Percentiles rank a stretch among this genome's conserved stretches.
Conservation (phyloP, 1,140 invertebrate genomes). For the Limonius californicus region DNA sequence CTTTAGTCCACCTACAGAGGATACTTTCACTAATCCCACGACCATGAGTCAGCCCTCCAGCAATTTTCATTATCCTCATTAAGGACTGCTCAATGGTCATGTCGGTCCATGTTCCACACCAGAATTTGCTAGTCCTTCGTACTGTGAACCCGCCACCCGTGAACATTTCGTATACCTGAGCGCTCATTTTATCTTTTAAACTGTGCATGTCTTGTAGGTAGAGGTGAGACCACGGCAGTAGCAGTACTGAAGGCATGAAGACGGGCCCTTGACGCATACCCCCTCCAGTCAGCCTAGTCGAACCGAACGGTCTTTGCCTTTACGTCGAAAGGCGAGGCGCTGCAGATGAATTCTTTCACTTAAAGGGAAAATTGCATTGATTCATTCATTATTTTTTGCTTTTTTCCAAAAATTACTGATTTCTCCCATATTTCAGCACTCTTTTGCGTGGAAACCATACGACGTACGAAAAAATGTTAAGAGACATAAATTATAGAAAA, state of each 20-base stretch:
- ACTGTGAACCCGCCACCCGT: conserved; percentile 42
- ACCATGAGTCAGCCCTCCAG: neutral
- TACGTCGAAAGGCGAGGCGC: too few relatives aligned
- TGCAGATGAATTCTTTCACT: too few relatives aligned
- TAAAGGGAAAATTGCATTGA: too few relatives aligned
- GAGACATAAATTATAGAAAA: conserved; percentile 1
- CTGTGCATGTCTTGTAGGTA: conserved; percentile 9
- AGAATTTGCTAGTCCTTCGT: conserved; percentile 42
- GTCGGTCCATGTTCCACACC: conserved; percentile 46
- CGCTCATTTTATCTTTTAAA: neutral
- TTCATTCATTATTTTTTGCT: too few relatives aligned
- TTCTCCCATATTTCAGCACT: too few relatives aligned
- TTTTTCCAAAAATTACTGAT: too few relatives aligned
- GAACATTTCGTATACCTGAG: conserved; percentile 18
- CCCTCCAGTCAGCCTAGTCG: too few relatives aligned
- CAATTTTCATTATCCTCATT: neutral
- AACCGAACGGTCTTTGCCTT: too few relatives aligned
- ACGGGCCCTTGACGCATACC: too few relatives aligned
- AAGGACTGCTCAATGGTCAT: conserved; percentile 39
- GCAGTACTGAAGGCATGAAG: too few relatives aligned
- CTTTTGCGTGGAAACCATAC: too few relatives aligned
- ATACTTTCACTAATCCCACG: neutral
- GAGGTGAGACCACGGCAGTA: neutral
- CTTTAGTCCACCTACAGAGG: neutral
- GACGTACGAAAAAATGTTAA: neutral